Base-by-base conservation (phyloP, 2,888 invertebrate genomes). In the Quadroppia sp. region DNA sequence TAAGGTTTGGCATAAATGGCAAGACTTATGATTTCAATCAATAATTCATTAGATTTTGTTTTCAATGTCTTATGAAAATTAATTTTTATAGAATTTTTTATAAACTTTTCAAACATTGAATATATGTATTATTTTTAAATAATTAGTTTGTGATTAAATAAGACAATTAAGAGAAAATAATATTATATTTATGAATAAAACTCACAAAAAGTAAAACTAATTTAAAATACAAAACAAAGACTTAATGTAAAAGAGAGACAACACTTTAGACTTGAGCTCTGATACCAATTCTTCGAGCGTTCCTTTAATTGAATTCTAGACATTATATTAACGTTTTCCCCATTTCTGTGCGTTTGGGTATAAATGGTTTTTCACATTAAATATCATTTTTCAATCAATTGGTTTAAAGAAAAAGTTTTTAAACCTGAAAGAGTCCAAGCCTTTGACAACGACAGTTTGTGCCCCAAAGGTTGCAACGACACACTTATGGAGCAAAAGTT, bases 401-500 rank as follows among this genome's bases (percentile, higher is more conserved):
- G 2, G 7, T 23, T 7, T 59, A 59, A 2, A 59, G 9, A 28
- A 28, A 15, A 7, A 59, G n/a, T 23, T 4, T 69, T n/a, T n/a
- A 48, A 28, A 73, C 73, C 74, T 91, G 91, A 87, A 92, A 92
- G 81, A 92, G 87, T 76, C 92, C 91, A 88, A 90, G 89, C 80
- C 92, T 88, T 83, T 92, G 91, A 83, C 92, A 92, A 80, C 89
- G 87, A 83, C 92, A 92, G 85, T 92, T 92, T 82, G 90, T 88
- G 76, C 92, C 91, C 91, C 91, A 92, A 71, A 92, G 86, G 83
- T 92, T 92, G 86, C 92, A 92, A 77, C 92, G 87, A 84, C 92
- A 92, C 77, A 90, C 89, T 73, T 30, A 59, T 28, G 13, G 59
- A 7, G 4, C 53, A 53, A 59, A 30, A 42, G 61, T 20, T 45